Percentiles rank a stretch among this genome's conserved stretches.
Evolutionary conservation across 2,113 vertebrate species (phyloP).

Genomic region (Protobothrops flavoviridis): DNA sequence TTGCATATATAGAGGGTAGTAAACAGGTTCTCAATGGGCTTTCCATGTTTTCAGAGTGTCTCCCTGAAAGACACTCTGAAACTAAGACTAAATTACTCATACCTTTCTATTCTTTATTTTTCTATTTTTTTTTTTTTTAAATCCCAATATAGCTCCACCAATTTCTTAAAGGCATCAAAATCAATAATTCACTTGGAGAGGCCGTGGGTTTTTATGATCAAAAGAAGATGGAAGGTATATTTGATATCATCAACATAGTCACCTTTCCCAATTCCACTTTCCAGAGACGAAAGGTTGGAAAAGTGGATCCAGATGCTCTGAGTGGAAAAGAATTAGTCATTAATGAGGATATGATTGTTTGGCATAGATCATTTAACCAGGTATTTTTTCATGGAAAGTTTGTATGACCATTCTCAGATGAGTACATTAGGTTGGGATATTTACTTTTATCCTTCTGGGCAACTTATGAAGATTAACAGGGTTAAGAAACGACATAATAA

Average conservation of each 20-base stretch:
- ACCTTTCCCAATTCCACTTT: not conserved
- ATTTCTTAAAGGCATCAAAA: not conserved
- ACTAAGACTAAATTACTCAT: not conserved
- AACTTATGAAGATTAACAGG: not conserved
- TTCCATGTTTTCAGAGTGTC: not conserved
- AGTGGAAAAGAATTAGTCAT: not conserved
- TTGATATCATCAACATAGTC: not conserved
- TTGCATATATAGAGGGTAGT: not conserved
- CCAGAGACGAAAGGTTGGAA: not conserved
- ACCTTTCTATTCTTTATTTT: not conserved
- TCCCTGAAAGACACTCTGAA: not conserved
- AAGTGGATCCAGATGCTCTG: not conserved
- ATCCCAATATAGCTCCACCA: not conserved
- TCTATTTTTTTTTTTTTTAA: not conserved
- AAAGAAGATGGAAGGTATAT: not conserved
- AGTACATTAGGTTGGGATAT: not conserved
- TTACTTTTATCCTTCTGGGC: not conserved
- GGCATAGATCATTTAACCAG: constrained; percentile 2
- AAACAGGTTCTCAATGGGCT: not conserved
- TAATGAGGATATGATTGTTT: not conserved
- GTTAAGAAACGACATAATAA: not conserved
- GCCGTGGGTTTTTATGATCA: not conserved
- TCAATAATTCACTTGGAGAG: not conserved
- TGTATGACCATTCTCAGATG: not conserved
- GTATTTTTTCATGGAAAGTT: not conserved